Evolutionary conservation across 1,140 invertebrate genomes (phyloP), one percentile per base, ranked within the genome.

Genomic region (Macrocentrus cingulum): DNA sequence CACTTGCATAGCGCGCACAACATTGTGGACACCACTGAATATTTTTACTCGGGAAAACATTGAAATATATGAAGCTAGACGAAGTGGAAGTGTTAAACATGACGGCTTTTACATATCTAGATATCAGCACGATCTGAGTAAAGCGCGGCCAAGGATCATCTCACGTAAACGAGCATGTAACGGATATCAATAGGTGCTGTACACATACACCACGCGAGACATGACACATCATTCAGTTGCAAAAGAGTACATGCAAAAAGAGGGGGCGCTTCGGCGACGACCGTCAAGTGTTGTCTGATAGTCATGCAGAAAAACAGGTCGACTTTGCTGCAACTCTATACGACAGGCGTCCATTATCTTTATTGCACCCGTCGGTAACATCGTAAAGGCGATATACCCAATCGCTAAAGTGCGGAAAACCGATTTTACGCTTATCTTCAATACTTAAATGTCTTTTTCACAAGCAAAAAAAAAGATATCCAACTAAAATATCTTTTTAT

Each of bases 121-220:
- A n/a, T n/a, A n/a, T n/a, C n/a, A 36, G 45, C 19, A 29, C 25
- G 16, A 37, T 20, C 29, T 23, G 18, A 23, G 19, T 54, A n/a
- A n/a, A n/a, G n/a, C 37, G 54, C 22, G 41, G 36, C 53, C 25
- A 46, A 48, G 54, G 54, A 45, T 39, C 54, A 48, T 20, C 11
- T 11, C 44, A 13, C 39, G 39, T 55, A 44, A 55, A 55, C 42
- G 53, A 55, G 29, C 53, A 46, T 46, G 44, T 45, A 34, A 55
- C 29, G 36, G n/a, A 20, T 16, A 29, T 34, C 25, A 29, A 29
- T 9, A 9, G 4, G 25, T 29, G 9, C 25, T n/a, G n/a, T n/a
- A n/a, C n/a, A n/a, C n/a, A n/a, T 9, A 42, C 39, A 25, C 41
- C 13, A 41, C 15, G 18, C n/a, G 20, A 44, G 39, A 41, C 19